A percentile compares a stretch with the other conserved stretches of the same genome.
These are phyloP conservation scores for Chymomyza costata DNA, from an alignment of 1,140 invertebrate species.

Conservation along the genomic window DNA sequence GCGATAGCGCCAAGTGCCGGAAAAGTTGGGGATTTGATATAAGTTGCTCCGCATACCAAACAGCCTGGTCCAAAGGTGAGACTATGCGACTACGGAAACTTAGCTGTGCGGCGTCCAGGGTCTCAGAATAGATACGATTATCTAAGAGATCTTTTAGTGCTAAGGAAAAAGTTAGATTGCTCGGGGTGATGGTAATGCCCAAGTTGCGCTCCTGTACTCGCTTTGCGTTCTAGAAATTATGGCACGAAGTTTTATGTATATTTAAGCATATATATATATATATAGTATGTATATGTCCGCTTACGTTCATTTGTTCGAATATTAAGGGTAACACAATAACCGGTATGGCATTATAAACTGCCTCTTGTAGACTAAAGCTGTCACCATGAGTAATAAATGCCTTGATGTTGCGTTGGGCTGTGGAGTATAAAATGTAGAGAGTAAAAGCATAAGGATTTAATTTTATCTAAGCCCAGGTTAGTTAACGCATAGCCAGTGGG, in stretches of 20 bases:
- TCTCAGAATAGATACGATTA: background rate
- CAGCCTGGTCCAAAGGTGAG: conserved; percentile 76
- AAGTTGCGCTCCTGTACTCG: conserved; percentile 52
- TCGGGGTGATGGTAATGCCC: conserved; percentile 16
- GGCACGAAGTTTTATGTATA: no score
- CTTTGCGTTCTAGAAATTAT: conserved; percentile 35
- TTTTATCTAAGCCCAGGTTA: no score
- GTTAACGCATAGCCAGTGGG: no score
- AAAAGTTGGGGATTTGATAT: conserved; percentile 42
- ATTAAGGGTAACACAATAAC: conserved; percentile 80
- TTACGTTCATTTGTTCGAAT: conserved; percentile 78
- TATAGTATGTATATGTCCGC: background rate
- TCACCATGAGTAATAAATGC: conserved; percentile 80
- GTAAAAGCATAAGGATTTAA: no score
- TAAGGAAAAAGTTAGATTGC: conserved; percentile 1
- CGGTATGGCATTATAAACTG: conserved; percentile 78
- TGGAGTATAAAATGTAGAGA: no score
- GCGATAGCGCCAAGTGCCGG: conserved; percentile 14
- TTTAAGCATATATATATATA: background rate
- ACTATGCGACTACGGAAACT: conserved; percentile 77
- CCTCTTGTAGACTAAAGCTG: conserved; percentile 78
- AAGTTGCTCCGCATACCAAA: conserved; percentile 81
- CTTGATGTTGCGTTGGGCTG: conserved; percentile 76
- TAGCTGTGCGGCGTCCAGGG: conserved; percentile 53
- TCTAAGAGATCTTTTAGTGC: conserved; percentile 23